Percentiles rank a stretch among this genome's conserved stretches.
Conservation (phyloP, 2,888 invertebrate genomes). For the Antheraea assamensis region DNA sequence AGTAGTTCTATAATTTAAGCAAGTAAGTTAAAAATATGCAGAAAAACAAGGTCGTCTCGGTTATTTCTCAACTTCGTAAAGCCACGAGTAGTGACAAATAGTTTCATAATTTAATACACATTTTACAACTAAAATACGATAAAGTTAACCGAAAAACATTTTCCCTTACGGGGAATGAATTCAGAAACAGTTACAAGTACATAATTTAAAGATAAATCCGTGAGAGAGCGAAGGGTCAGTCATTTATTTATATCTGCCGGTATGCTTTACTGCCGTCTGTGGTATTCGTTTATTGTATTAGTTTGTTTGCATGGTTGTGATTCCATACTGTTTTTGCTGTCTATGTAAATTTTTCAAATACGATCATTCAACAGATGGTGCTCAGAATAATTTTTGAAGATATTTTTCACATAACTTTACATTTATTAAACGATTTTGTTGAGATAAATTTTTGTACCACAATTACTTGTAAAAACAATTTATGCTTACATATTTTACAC, state of each 20-base stretch:
- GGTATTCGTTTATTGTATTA: slow-evolving; percentile 66
- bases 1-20: neutral
- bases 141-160: slow-evolving; percentile 2
- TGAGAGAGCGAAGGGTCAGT: slow-evolving; percentile 50
- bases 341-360: neutral
- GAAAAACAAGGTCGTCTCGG: slow-evolving; percentile 64
- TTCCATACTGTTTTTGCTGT: slow-evolving; percentile 31
- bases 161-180: slow-evolving; percentile 37
- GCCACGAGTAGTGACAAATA: slow-evolving; percentile 35
- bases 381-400: no score
- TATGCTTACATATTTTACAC: no score
- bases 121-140: slow-evolving; percentile 26
- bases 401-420: no score
- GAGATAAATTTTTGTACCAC: no score
- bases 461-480: no score
- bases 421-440: no score
- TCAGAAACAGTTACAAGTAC: slow-evolving; percentile 45
- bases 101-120: slow-evolving; percentile 33
- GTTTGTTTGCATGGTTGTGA: slow-evolving; percentile 61
- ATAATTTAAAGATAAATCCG: slow-evolving; percentile 60
- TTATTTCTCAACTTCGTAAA: slow-evolving; percentile 49
- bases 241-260: slow-evolving; percentile 64
- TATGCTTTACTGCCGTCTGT: slow-evolving; percentile 58
- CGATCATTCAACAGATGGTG: neutral
- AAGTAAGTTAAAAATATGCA: slow-evolving; percentile 28